Conservation (phyloP, 2,797 vertebrate genomes). For the Tarsius wallacei region DNA sequence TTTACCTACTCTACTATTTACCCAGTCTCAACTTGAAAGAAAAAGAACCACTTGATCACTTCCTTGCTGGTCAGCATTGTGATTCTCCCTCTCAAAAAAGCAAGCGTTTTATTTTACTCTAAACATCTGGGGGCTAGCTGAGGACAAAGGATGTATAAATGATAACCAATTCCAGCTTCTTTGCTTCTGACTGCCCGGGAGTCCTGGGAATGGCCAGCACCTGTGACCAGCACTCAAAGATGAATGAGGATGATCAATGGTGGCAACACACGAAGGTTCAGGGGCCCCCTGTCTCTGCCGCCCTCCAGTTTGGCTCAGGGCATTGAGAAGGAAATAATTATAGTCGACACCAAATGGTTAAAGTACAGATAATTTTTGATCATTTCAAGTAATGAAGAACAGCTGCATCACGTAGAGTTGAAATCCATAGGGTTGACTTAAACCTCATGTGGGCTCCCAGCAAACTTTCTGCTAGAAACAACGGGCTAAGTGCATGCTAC, state of each 20-base stretch:
- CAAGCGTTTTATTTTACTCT: constrained; percentile 47
- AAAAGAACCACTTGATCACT: constrained; percentile 55
- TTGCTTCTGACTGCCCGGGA: constrained; percentile 35
- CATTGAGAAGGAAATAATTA: constrained; percentile 65
- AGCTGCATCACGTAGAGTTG: constrained; percentile 32
- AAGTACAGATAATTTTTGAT: constrained; percentile 62
- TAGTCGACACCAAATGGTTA: constrained; percentile 58
- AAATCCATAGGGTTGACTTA: constrained; percentile 45
- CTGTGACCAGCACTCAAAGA: neutral
- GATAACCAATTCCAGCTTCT: neutral
- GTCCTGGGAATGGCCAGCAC: neutral
- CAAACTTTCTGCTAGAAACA: constrained; percentile 26
- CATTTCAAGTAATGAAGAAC: constrained; percentile 68
- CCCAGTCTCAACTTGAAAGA: neutral
- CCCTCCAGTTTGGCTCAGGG: constrained; percentile 36
- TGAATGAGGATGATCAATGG: neutral
- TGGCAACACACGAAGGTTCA: neutral
- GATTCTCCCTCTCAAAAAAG: neutral
- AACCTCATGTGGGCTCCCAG: neutral
- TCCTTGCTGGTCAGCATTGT: neutral
- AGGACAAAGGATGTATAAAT: constrained; percentile 29
- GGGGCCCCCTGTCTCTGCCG: neutral
- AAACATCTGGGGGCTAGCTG: neutral
- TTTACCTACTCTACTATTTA: neutral
- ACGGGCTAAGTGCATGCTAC: neutral